Evolutionary conservation across 2,888 invertebrate genomes (phyloP).

Genomic region (Drosophila atroscutellata): DNA sequence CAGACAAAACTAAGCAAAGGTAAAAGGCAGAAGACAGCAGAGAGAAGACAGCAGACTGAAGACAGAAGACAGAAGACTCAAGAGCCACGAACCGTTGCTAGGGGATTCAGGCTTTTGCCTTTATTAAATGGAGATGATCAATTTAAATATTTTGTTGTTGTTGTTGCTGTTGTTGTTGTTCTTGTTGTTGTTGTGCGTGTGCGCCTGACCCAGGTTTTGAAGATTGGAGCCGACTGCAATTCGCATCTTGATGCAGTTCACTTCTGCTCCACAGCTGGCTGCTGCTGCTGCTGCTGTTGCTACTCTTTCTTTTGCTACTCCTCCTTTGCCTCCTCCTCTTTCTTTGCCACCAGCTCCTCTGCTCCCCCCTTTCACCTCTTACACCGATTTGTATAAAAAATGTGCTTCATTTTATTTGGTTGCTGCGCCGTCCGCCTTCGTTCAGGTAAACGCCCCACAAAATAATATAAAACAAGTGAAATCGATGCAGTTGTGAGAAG

Average conservation of each 20-base stretch:
- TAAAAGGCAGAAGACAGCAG: conserved; percentile 29
- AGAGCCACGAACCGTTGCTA: conserved; percentile 32
- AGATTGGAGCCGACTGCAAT: conserved; percentile 39
- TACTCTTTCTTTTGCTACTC: conserved; percentile 18
- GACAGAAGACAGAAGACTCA: conserved; percentile 17
- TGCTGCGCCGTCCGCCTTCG: conserved; percentile 78
- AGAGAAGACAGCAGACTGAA: not conserved
- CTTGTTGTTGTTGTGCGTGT: conserved; percentile 48
- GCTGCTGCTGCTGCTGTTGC: conserved; percentile 14
- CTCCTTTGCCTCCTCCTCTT: conserved; percentile 1
- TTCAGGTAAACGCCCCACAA: conserved; percentile 81
- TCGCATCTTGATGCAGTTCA: conserved; percentile 72
- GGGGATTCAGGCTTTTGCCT: conserved; percentile 49
- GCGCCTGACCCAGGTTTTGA: conserved; percentile 37
- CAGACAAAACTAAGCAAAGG: conserved; percentile 1
- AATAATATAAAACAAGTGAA: conserved; percentile 39
- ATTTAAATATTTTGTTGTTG: conserved; percentile 81
- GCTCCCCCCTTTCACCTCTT: conserved; percentile 8
- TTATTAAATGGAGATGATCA: conserved; percentile 85
- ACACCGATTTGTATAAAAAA: conserved; percentile 75
- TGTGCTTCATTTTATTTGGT: conserved; percentile 83
- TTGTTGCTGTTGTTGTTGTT: conserved; percentile 14
- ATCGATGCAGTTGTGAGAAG: not conserved
- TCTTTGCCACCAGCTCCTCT: not conserved
- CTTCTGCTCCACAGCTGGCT: conserved; percentile 15